Base-by-base conservation (phyloP, 2,113 vertebrate species). In the Nanorana parkeri region DNA sequence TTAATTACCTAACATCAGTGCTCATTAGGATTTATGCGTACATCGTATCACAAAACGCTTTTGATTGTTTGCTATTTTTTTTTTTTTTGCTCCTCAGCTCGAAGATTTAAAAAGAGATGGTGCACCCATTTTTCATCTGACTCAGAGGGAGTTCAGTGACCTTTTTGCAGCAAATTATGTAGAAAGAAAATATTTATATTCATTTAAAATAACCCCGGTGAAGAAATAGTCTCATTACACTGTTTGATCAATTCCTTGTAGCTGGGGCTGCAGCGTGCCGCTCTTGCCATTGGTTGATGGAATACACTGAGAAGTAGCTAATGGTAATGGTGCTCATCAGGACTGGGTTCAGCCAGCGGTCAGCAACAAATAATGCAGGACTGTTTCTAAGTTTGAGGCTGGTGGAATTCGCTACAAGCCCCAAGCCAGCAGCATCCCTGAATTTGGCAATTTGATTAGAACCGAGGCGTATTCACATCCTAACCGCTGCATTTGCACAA, bases 151-250 rank as follows among this genome's bases (percentile, higher is more conserved):
- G 93, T 94, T 94, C 92, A 91, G 91, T 94, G 94, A 95, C 94
- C 94, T 93, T 95, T 94, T 86, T 88, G 91, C 93, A 91, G 92
- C 93, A 95, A 94, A 95, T 95, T 94, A 94, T 93, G 92, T 94
- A 94, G 93, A 94, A 95, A 93, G 92, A 94, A 95, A 95, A 95
- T 95, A 94, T 95, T 95, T 95, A 94, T 95, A 94, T 95, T 95
- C 92, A 95, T 95, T 95, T 95, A 95, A 95, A 95, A 94, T 94
- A 94, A 93, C 93, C 93, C 93, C 91, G 32, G 86, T 92, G 93
- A 94, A 94, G 92, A 93, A 94, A 94, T 93, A 92, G 93, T 93
- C 93, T 95, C 93, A 95, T 95, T 95, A 94, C 92, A 90, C 92
- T 92, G 93, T 93, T 94, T 94, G 93, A 95, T 95, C 93, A 94